Conservation (phyloP, 1,140 invertebrate genomes). For the Grapholita molesta region DNA sequence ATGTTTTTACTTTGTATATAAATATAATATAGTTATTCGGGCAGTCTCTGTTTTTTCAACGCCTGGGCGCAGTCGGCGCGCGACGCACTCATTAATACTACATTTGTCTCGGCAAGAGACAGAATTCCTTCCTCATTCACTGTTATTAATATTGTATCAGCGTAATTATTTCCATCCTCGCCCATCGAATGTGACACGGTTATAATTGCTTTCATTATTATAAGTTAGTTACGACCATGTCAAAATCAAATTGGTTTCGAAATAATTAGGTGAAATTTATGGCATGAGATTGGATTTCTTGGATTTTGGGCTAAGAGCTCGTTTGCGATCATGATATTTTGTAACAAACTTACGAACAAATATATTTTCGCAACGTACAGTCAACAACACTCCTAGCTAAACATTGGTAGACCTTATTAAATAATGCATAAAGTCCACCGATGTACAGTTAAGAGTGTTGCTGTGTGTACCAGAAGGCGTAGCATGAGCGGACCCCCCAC, state of each 20-base stretch:
- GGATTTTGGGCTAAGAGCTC: background rate
- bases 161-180: conserved; percentile 56
- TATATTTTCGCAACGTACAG: no score
- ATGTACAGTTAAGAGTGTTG: no score
- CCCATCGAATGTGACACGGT: conserved; percentile 35
- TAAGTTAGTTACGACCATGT: conserved; percentile 9
- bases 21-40: background rate
- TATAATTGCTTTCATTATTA: conserved; percentile 37
- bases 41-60: background rate
- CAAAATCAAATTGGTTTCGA: conserved; percentile 14
- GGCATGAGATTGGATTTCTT: background rate
- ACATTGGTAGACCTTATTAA: no score
- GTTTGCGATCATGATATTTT: background rate
- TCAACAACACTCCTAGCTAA: no score
- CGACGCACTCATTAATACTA: conserved; percentile 65
- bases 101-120: conserved; percentile 62
- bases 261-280: conserved; percentile 9
- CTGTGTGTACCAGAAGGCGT: no score
- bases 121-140: conserved; percentile 54
- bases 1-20: no score
- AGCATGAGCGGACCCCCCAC: no score
- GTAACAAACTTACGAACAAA: no score
- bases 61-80: conserved; percentile 28
- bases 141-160: conserved; percentile 67
- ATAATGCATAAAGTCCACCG: no score